Conservation (phyloP, 2,113 vertebrate genomes). For the Cinclus mexicanus region DNA sequence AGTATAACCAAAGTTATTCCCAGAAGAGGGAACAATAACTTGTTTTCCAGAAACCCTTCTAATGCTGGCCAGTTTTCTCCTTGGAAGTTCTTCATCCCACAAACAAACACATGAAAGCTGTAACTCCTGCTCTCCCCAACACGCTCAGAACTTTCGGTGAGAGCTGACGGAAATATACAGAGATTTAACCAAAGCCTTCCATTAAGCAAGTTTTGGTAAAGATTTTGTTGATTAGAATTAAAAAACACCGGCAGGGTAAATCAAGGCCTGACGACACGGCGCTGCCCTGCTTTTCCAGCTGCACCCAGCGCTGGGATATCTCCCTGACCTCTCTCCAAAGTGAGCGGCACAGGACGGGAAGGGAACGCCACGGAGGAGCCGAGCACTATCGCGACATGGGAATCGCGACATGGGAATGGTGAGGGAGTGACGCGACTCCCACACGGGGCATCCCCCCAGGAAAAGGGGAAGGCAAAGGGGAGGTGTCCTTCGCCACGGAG, state of each 20-base stretch:
- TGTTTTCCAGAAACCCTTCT: background rate
- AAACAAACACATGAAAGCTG: background rate
- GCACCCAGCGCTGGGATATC: no score
- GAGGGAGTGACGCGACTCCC: background rate
- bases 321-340: no score
- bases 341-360: background rate
- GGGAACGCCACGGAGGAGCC: background rate
- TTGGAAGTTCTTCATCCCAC: background rate
- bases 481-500: rapidly evolving
- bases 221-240: background rate
- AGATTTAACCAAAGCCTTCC: background rate
- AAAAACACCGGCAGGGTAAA: rapidly evolving
- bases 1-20: background rate
- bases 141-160: rapidly evolving
- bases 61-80: background rate
- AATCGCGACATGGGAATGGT: background rate
- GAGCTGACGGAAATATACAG: rapidly evolving
- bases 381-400: background rate
- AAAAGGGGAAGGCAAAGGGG: background rate
- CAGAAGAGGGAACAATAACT: background rate
- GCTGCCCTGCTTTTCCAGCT: background rate
- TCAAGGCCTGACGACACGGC: rapidly evolving
- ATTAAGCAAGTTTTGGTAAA: background rate
- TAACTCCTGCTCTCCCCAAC: no score
- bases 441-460: rapidly evolving